These are phyloP conservation scores for Coregonus ussuriensis DNA, from an alignment of 2,797 vertebrate species.

Conservation along the genomic window DNA sequence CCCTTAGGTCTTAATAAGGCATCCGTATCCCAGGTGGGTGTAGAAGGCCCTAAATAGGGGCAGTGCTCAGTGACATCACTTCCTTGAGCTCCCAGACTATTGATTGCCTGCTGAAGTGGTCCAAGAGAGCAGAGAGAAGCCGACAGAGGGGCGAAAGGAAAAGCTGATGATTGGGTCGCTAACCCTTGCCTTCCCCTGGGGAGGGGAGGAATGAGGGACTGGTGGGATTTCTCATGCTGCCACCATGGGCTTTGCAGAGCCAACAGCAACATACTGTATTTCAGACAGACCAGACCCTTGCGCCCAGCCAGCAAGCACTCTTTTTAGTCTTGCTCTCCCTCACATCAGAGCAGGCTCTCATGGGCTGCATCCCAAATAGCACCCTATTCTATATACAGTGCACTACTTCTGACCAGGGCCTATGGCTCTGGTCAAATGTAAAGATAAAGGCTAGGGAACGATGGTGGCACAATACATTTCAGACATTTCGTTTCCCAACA, in stretches of 20 bases:
- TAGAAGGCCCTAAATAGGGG: too few species aligned
- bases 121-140: constrained; percentile 63
- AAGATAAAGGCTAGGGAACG: neutral
- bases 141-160: constrained; percentile 26
- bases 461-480: neutral
- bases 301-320: neutral
- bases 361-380: neutral
- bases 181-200: constrained; percentile 23
- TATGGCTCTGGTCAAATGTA: too few species aligned
- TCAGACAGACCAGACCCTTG: constrained; percentile 22
- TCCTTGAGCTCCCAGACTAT: constrained; percentile 22
- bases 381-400: too few species aligned
- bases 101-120: constrained; percentile 11
- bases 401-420: too few species aligned
- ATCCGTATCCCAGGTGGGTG: too few species aligned
- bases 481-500: neutral
- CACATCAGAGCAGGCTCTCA: neutral
- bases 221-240: constrained; percentile 38
- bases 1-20: too few species aligned
- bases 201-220: constrained; percentile 35
- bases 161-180: constrained; percentile 19
- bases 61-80: too few species aligned
- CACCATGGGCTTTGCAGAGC: constrained; percentile 28
- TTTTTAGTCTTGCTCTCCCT: neutral
- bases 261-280: constrained; percentile 35